Percentiles rank a stretch among this genome's conserved stretches.
These are phyloP conservation scores for Thalassoma bifasciatum DNA, from an alignment of 2,113 vertebrate genomes.

Conservation along the genomic window DNA sequence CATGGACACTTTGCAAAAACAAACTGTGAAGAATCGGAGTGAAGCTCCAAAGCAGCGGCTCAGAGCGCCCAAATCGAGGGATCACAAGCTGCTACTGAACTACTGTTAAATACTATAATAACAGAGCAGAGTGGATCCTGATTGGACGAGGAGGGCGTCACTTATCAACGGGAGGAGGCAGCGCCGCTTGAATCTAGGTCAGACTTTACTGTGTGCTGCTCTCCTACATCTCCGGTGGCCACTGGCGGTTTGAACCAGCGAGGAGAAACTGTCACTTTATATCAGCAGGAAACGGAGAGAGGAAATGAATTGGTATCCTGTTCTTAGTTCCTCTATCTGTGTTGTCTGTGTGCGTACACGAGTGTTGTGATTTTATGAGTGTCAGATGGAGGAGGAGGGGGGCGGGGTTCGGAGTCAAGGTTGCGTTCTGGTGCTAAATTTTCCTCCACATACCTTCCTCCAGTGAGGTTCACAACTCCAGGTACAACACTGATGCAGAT, in stretches of 20 bases:
- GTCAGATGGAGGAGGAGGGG: neutral
- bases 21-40: slow-evolving; percentile 56
- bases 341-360: slow-evolving; percentile 43
- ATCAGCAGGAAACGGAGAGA: slow-evolving; percentile 68
- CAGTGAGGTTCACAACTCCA: slow-evolving; percentile 32
- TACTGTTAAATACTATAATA: neutral
- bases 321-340: slow-evolving; percentile 46
- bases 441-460: slow-evolving; percentile 35
- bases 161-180: slow-evolving; percentile 32
- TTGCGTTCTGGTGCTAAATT: slow-evolving; percentile 69
- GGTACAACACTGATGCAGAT: slow-evolving; percentile 39
- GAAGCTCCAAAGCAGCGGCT: slow-evolving; percentile 34
- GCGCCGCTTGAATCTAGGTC: slow-evolving; percentile 68
- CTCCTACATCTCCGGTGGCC: slow-evolving; percentile 66
- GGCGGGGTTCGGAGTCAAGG: slow-evolving; percentile 41
- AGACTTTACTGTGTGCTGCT: slow-evolving; percentile 52
- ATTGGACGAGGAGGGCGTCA: slow-evolving; percentile 59
- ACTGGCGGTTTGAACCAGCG: slow-evolving; percentile 58
- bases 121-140: slow-evolving; percentile 16
- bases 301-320: slow-evolving; percentile 46
- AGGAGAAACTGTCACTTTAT: slow-evolving; percentile 72
- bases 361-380: slow-evolving; percentile 43
- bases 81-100: slow-evolving; percentile 40
- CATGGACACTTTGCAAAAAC: slow-evolving; percentile 66
- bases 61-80: slow-evolving; percentile 40